These are phyloP conservation scores for Empidonax traillii DNA, from an alignment of 2,113 vertebrate genomes.

Conservation along the genomic window DNA sequence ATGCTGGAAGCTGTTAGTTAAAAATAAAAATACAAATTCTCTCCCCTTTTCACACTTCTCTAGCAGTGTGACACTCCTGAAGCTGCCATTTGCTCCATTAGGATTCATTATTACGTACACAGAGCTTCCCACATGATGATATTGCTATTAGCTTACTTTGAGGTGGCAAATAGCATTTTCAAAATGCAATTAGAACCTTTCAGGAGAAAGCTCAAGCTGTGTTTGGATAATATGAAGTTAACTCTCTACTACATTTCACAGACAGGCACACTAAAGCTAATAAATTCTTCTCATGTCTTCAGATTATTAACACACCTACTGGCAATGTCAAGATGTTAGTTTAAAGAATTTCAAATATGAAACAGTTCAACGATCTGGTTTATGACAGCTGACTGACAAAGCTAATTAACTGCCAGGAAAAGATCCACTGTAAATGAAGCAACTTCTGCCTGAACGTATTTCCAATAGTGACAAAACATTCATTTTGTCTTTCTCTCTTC, in stretches of 20 bases:
- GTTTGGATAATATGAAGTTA: slow-evolving; percentile 64
- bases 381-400: slow-evolving; percentile 70
- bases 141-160: background rate
- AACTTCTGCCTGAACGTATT: slow-evolving; percentile 55
- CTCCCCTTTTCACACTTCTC: background rate
- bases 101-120: slow-evolving; percentile 40
- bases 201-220: slow-evolving; percentile 43
- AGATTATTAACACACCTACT: slow-evolving; percentile 72
- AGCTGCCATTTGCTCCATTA: slow-evolving; percentile 7
- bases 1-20: background rate
- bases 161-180: slow-evolving; percentile 1
- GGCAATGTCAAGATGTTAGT: slow-evolving; percentile 67
- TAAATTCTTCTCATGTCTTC: slow-evolving; percentile 70
- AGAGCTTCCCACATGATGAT: slow-evolving; percentile 2
- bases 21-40: background rate
- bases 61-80: background rate
- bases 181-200: slow-evolving; percentile 61
- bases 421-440: slow-evolving; percentile 61
- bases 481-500: slow-evolving; percentile 2
- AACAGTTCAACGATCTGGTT: slow-evolving; percentile 67
- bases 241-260: slow-evolving; percentile 47
- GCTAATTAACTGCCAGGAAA: slow-evolving; percentile 71
- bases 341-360: slow-evolving; percentile 69
- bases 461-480: slow-evolving; percentile 41
- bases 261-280: slow-evolving; percentile 68